Base-by-base conservation (phyloP, 2,797 vertebrate genomes). In the Microctenopoma lineatum region DNA sequence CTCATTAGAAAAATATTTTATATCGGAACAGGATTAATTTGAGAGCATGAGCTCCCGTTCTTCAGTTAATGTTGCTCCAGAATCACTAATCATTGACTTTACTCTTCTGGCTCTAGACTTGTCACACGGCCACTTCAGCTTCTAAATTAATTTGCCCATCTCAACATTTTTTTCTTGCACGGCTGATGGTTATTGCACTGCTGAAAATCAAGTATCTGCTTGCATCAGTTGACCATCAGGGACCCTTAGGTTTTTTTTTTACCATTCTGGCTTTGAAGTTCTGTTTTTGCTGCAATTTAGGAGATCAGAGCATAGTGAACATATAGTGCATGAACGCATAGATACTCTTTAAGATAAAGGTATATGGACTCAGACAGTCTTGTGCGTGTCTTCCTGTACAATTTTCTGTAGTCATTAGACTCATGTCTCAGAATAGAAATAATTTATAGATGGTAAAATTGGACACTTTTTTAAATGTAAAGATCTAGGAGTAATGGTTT, bases 401-500 rank as follows among this genome's bases (percentile, higher is more conserved):
- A 5, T 5, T 36, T 38, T 38, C 36, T 7, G 5, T 38, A 38
- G 5, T 1, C 27, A 29, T 38, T 38, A 11, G 36, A 38, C 36
- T 38, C 5, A 7, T 38, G 36, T 38, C 36, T 38, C 36, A 8
- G 10, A 38, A 38, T 38, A 38, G 11, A 3, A 38, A 38, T 38
- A 11, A 38, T 38, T 38, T 38, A 38, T 38, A 9, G 10, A 38
- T 38, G 36, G 10, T 38, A 38, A 12, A 38, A 38, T 12, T 10
- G 1, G 3, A 38, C 9, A 12, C 36, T 12, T 0, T 36, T 36
- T 36, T 36, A 5, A 36, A 74, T 83, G 83, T 58, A 70, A 67
- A 71, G 18, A 15, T 50, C 38, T 47, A 59, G 41, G 69, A 76
- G 78, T 51, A 79, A 73, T 71, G 73, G 80, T 86, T 89, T 14